Evolutionary conservation across 2,888 invertebrate species (phyloP).

Genomic region (Sericinus montela): DNA sequence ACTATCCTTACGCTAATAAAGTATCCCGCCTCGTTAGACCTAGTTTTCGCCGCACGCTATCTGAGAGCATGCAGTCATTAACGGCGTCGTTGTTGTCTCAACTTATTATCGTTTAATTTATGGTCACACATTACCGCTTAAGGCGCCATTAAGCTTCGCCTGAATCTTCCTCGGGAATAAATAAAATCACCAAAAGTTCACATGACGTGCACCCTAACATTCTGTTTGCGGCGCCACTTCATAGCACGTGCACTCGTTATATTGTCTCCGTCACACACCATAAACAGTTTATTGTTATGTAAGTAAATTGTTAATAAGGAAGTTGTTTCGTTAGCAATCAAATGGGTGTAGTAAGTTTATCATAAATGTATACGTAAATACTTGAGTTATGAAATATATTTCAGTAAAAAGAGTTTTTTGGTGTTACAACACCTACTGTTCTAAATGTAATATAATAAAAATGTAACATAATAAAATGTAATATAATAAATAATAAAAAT

Average conservation of each 20-base stretch:
- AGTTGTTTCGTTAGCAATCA: conserved; percentile 24
- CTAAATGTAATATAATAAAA: too few species aligned
- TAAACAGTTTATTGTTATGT: conserved; percentile 62
- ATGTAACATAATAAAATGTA: too few species aligned
- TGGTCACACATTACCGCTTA: conserved; percentile 74
- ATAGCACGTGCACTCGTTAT: conserved; percentile 59
- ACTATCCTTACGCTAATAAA: conserved; percentile 9
- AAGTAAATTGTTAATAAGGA: conserved; percentile 37
- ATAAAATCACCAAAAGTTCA: conserved; percentile 54
- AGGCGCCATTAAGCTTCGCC: conserved; percentile 64
- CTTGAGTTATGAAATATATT: too few species aligned
- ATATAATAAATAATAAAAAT: too few species aligned
- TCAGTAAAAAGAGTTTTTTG: too few species aligned
- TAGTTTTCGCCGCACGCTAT: conserved; percentile 21
- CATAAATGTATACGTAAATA: too few species aligned
- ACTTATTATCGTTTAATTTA: conserved; percentile 78
- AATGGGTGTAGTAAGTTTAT: too few species aligned
- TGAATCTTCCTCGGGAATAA: conserved; percentile 47
- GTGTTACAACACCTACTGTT: too few species aligned
- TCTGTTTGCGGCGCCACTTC: conserved; percentile 27
- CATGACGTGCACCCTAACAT: conserved; percentile 51
- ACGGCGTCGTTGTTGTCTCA: conserved; percentile 69
- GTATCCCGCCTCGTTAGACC: conserved; percentile 11
- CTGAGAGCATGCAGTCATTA: conserved; percentile 40
- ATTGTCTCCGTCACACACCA: conserved; percentile 58